Evolutionary conservation across 2,888 invertebrate genomes (phyloP).

Genomic region (Papilio elwesi): DNA sequence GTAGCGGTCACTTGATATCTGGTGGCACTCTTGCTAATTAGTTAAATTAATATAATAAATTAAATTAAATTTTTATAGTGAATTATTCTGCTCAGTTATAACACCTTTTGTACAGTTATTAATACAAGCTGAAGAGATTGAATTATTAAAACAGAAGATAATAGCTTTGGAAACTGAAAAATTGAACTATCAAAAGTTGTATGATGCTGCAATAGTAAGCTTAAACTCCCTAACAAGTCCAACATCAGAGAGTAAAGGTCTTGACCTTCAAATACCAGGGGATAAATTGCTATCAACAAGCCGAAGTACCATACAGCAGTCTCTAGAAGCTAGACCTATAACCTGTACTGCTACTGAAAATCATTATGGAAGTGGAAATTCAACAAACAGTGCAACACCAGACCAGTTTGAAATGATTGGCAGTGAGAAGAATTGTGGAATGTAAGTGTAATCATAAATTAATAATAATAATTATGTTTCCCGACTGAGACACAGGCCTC

Average conservation of each 20-base stretch:
- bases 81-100: background rate
- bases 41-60: too few species aligned
- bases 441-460: constrained; percentile 58
- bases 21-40: too few species aligned
- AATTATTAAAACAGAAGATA: constrained; percentile 82
- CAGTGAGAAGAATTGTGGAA: constrained; percentile 74
- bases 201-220: constrained; percentile 80
- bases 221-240: constrained; percentile 78
- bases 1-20: too few species aligned
- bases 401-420: constrained; percentile 87
- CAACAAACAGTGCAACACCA: constrained; percentile 84
- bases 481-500: too few species aligned
- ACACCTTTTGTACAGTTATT: constrained; percentile 61
- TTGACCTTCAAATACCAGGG: constrained; percentile 68
- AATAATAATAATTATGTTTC: background rate
- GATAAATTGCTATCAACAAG: constrained; percentile 59
- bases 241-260: constrained; percentile 64
- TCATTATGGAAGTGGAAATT: constrained; percentile 79
- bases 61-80: background rate
- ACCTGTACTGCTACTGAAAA: constrained; percentile 77
- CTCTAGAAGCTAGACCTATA: constrained; percentile 62
- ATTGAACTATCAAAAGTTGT: constrained; percentile 81
- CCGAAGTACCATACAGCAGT: constrained; percentile 51
- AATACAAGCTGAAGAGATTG: constrained; percentile 83
- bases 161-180: constrained; percentile 84